Conservation (phyloP, 2,797 vertebrate genomes). For the Sebastes diploproa region DNA sequence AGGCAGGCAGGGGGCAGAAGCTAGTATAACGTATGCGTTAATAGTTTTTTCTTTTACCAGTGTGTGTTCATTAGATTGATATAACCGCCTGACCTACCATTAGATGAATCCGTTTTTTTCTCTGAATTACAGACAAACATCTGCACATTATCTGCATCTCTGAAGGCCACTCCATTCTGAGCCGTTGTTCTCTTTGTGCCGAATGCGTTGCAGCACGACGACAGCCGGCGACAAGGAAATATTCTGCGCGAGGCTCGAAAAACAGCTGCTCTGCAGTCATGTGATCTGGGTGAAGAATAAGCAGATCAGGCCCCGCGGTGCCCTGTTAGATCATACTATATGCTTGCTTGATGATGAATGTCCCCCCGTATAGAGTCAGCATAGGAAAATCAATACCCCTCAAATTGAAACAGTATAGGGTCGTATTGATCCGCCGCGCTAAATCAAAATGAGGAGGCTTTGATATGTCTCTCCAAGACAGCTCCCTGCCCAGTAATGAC, state of each 20-base stretch:
- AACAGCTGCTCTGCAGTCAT: constrained; percentile 59
- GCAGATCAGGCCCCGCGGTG: constrained; percentile 65
- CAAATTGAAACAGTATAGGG: constrained; percentile 99
- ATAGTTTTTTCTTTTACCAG: not conserved
- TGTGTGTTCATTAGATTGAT: constrained; percentile 23
- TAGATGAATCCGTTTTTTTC: not conserved
- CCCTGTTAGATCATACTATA: constrained; percentile 81
- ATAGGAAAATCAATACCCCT: constrained; percentile 97
- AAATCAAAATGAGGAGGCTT: constrained; percentile 96
- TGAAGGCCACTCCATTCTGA: constrained; percentile 8
- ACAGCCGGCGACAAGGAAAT: constrained; percentile 31
- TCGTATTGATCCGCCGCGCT: constrained; percentile 94
- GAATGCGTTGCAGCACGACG: constrained; percentile 22
- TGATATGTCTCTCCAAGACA: constrained; percentile 94
- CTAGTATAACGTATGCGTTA: not conserved
- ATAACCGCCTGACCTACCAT: not conserved
- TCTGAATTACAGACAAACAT: constrained; percentile 3
- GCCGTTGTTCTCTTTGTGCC: constrained; percentile 16
- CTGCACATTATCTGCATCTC: constrained; percentile 38
- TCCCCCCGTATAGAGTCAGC: constrained; percentile 86
- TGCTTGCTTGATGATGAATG: constrained; percentile 94
- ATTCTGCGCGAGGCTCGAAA: constrained; percentile 37
- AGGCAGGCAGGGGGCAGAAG: constrained; percentile 12
- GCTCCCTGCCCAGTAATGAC: constrained; percentile 92
- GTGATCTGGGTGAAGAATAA: constrained; percentile 65